Evolutionary conservation across 2,888 invertebrate genomes (phyloP), one percentile per base, ranked within the genome.

Genomic region (Eilema depressum): DNA sequence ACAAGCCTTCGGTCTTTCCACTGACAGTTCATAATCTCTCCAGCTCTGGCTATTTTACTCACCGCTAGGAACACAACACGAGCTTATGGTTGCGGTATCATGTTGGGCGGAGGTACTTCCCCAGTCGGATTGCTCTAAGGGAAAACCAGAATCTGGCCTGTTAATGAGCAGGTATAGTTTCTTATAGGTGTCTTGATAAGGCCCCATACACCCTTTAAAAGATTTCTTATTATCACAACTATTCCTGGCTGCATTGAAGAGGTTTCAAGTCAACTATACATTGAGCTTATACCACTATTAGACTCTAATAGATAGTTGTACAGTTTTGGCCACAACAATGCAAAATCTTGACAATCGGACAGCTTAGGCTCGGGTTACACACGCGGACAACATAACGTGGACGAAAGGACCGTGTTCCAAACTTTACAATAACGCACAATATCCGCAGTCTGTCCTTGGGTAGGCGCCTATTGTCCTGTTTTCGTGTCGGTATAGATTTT

Each of bases 301-400:
- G 37, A 17, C 23, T 41, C 12, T 2, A 41, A 30, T 63, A 63
- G 26, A 28, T 64, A 23, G 1, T 28, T 47, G n/a, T 37, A 63
- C 61, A 62, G 62, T 71, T 62, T 23, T 10, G n/a, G 28, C 11
- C 63, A 63, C 28, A 65, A 68, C 68, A 71, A 68, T 41, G 61
- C 47, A 63, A 63, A 66, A 65, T 70, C 53, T 60, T 64, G 33
- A 71, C 71, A 71, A 71, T 68, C 63, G 59, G 65, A 72, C 68
- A 64, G 72, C 72, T 68, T 68, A 72, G 65, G 30, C 62, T 62
- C 12, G 65, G 59, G 64, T 47, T 53, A 57, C 65, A 66, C 59
- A 60, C 56, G 61, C 41, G 68, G 63, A 33, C 59, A 53, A 12
- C 56, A 56, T 23, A 41, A 63, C 56, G 59, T 28, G 7, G 68